phyloP scores from a whole-genome alignment of 2,888 invertebrate genomes.

The Heliconius sara region DNA sequence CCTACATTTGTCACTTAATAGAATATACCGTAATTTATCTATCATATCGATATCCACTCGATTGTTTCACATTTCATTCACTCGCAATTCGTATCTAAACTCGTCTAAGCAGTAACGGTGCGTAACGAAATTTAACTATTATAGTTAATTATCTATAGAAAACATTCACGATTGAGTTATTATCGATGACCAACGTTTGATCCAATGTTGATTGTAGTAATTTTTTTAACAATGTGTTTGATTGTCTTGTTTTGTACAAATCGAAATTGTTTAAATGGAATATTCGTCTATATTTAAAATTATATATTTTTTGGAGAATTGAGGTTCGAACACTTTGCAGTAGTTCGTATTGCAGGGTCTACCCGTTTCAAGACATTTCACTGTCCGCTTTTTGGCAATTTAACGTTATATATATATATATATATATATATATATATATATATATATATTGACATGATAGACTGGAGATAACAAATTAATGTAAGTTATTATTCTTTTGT shows the following conservation, averaged over 20 bases:
- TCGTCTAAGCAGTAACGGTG: slow-evolving; percentile 48
- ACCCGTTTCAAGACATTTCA: too few species aligned
- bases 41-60: slow-evolving; percentile 17
- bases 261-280: too few species aligned
- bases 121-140: slow-evolving; percentile 51
- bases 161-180: slow-evolving; percentile 12
- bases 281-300: too few species aligned
- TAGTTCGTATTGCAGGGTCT: too few species aligned
- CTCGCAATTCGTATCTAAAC: slow-evolving; percentile 30
- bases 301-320: too few species aligned
- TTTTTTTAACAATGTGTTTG: not conserved
- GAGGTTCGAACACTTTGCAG: too few species aligned
- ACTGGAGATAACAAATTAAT: too few species aligned
- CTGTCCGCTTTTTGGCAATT: not conserved
- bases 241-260: too few species aligned
- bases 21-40: slow-evolving; percentile 16
- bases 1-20: slow-evolving; percentile 15
- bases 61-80: slow-evolving; percentile 19
- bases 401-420: not conserved
- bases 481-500: not conserved
- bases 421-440: too few species aligned
- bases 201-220: not conserved
- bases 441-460: not conserved
- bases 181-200: slow-evolving; percentile 5
- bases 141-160: slow-evolving; percentile 35